Evolutionary conservation across 2,113 vertebrate genomes (phyloP), one percentile per base, ranked within the genome.

Genomic region (Spea bombifrons): DNA sequence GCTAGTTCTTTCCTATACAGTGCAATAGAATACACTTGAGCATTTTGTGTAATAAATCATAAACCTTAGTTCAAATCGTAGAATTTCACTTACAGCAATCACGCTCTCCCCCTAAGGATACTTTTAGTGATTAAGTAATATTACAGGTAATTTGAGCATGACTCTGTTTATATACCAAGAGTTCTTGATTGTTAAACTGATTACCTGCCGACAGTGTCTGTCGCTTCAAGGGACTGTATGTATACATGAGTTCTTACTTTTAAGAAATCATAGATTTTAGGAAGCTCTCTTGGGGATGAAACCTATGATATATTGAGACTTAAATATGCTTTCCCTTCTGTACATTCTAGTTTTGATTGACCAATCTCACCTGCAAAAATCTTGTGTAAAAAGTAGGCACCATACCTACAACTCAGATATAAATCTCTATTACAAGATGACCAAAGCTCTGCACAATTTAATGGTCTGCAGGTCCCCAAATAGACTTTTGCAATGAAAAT

Each of bases 401-500:
- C 46, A 13, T 69, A 59, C 66, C 57, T 68, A 76, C 52, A 67
- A 68, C 49, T 70, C 53, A 47, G 45, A 63, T 46, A 76, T 77
- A 70, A 77, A 77, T 77, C 75, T 61, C 66, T 61, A 77, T 77
- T 69, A 77, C 66, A 7, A 59, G 52, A 46, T 45, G n/a, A 70
- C 49, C 65, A 65, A 61, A 47, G 45, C 17, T 16, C 49, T 59
- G 57, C 46, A 50, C 66, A 53, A 63, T 55, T 61, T 77, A 77
- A 77, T 70, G 75, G 75, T 59, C 75, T 69, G 50, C 30, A 63
- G 75, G 55, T 57, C 70, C 45, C 16, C 68, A 61, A 77, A 77
- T 77, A 77, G 75, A 77, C 75, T 77, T 59, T 77, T 77, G 53
- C 47, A 47, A 77, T 77, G 75, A 77, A 57, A 70, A 70, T 77